A percentile compares a stretch with the other conserved stretches of the same genome.
These are phyloP conservation scores for Caenorhabditis inopinata DNA, from an alignment of 1,140 invertebrate species.

Conservation along the genomic window DNA sequence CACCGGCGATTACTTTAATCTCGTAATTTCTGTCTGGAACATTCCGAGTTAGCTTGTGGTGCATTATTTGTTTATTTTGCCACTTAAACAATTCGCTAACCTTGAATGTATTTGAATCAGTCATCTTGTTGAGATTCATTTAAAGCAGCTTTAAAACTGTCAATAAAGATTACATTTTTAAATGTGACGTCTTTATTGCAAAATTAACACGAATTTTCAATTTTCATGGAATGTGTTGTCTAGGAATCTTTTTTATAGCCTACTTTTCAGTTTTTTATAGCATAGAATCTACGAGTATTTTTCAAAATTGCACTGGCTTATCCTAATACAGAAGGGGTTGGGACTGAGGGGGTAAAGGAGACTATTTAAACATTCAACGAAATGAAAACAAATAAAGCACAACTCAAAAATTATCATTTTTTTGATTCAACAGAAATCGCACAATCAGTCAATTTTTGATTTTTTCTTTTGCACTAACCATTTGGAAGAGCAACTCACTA, in stretches of 20 bases:
- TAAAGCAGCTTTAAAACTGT: no score
- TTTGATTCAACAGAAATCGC: not conserved
- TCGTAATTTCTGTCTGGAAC: no score
- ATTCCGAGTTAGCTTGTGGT: no score
- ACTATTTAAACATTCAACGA: not conserved
- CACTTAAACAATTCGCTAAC: no score
- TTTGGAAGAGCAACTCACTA: not conserved
- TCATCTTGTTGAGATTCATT: no score
- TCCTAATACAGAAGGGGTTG: not conserved
- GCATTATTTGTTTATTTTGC: no score
- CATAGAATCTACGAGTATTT: not conserved
- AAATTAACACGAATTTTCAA: no score
- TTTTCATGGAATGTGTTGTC: not conserved
- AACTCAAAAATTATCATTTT: not conserved
- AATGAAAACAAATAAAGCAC: not conserved
- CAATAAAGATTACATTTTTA: no score
- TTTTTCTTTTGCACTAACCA: slow-evolving; percentile 23
- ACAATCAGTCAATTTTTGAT: not conserved
- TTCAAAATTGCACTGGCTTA: not conserved
- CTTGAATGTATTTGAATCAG: no score
- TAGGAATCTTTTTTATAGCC: not conserved
- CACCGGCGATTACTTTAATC: no score
- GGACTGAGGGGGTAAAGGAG: not conserved
- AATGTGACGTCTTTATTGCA: no score
- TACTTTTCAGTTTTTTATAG: not conserved